A percentile compares a stretch with the other conserved stretches of the same genome.
phyloP scores from a whole-genome alignment of 2,113 vertebrate species.

The Phaethon lepturus region DNA sequence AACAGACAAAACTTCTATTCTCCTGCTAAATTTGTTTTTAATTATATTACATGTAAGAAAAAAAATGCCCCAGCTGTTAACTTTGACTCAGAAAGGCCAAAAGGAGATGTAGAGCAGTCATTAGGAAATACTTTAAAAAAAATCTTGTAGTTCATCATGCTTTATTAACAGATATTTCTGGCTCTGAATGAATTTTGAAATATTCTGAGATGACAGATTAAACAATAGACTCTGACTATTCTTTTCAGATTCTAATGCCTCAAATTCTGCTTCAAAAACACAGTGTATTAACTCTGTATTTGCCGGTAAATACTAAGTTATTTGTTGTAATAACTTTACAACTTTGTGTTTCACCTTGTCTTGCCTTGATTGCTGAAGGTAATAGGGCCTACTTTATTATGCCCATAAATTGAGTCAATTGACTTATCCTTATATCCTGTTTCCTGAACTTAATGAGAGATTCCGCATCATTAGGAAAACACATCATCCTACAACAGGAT shows the following conservation, averaged over 20 bases:
- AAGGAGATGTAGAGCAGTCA: slow-evolving; percentile 78
- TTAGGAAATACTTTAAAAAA: slow-evolving; percentile 73
- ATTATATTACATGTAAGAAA: slow-evolving; percentile 77
- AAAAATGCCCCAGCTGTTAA: slow-evolving; percentile 75
- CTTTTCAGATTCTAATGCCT: slow-evolving; percentile 76
- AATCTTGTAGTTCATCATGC: slow-evolving; percentile 66
- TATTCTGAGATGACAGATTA: slow-evolving; percentile 72
- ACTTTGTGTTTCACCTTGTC: slow-evolving; percentile 81
- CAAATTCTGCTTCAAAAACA: slow-evolving; percentile 73
- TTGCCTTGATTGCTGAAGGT: slow-evolving; percentile 81
- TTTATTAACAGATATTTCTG: slow-evolving; percentile 77
- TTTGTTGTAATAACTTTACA: slow-evolving; percentile 83
- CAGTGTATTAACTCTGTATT: slow-evolving; percentile 76
- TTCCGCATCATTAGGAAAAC: slow-evolving; percentile 86
- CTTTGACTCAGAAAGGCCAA: slow-evolving; percentile 69
- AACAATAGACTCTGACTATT: slow-evolving; percentile 69
- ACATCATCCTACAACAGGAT: slow-evolving; percentile 83
- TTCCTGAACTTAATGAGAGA: slow-evolving; percentile 88
- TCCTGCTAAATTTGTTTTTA: slow-evolving; percentile 81
- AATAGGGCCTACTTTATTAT: slow-evolving; percentile 83
- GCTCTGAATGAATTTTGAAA: slow-evolving; percentile 74
- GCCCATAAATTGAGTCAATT: slow-evolving; percentile 87
- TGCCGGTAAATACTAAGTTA: slow-evolving; percentile 78
- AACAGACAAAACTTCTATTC: slow-evolving; percentile 73
- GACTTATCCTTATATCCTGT: slow-evolving; percentile 88